Percentiles rank a stretch among this genome's conserved stretches.
These are phyloP conservation scores for Cephonodes hylas DNA, from an alignment of 2,888 invertebrate genomes.

Conservation along the genomic window DNA sequence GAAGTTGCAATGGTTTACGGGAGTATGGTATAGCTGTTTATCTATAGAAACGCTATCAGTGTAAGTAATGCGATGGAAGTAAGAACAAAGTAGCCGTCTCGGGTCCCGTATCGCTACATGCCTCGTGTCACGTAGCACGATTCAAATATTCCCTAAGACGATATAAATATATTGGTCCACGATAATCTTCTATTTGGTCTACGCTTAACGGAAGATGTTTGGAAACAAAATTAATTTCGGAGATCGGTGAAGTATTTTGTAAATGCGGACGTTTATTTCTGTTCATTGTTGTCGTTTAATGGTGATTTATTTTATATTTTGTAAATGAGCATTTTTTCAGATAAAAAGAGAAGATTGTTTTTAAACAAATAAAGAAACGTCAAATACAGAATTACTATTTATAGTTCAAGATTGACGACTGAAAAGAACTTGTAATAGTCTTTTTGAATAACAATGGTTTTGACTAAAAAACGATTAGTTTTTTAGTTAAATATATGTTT, in stretches of 20 bases:
- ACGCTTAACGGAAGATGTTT: not conserved
- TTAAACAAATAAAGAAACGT: not conserved
- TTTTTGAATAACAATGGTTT: too few relatives aligned
- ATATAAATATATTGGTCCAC: constrained; percentile 11
- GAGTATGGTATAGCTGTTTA: not conserved
- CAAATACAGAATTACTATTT: not conserved
- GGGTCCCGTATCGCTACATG: constrained; percentile 6
- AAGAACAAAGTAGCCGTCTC: not conserved
- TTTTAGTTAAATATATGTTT: too few relatives aligned
- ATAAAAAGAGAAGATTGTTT: too few relatives aligned
- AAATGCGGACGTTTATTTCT: not conserved
- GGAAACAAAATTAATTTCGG: constrained; percentile 1
- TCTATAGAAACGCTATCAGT: not conserved
- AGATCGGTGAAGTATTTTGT: constrained; percentile 7
- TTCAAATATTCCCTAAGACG: constrained; percentile 3
- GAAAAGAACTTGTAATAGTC: too few relatives aligned
- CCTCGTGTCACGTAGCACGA: constrained; percentile 2
- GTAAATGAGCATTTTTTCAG: not conserved
- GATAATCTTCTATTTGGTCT: not conserved
- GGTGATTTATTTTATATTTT: not conserved
- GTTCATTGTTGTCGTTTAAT: not conserved
- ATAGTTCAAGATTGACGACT: too few relatives aligned
- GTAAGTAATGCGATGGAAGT: not conserved
- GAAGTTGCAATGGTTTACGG: not conserved
- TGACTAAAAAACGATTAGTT: not conserved